Conservation (phyloP, 2,113 vertebrate genomes). For the Proterorhinus semilunaris region DNA sequence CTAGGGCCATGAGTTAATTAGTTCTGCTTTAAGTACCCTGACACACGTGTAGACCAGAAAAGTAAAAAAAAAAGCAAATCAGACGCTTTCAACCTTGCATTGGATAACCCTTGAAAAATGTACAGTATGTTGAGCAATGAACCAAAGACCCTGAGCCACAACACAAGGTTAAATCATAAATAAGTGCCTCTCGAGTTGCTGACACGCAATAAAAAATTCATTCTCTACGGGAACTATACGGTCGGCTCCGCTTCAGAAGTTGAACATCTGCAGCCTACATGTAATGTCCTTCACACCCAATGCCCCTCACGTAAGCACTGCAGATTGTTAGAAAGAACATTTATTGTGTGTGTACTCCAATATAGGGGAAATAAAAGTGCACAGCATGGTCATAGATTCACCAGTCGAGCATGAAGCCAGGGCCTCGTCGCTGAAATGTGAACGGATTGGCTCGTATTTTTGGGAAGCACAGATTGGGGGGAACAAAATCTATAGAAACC, state of each 20-base stretch:
- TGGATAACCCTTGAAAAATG: neutral
- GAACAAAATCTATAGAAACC: conserved; percentile 14
- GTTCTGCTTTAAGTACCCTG: no score
- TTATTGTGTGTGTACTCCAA: conserved; percentile 6
- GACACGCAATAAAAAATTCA: neutral
- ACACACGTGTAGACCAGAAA: neutral
- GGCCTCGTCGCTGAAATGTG: conserved; percentile 30
- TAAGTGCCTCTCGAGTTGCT: neutral
- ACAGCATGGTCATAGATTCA: conserved; percentile 40
- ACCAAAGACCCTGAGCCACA: neutral
- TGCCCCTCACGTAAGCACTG: conserved; percentile 8
- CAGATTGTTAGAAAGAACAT: conserved; percentile 25
- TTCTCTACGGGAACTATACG: neutral
- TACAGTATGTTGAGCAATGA: neutral
- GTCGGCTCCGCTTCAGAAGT: neutral
- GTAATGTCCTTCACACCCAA: neutral
- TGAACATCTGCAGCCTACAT: neutral
- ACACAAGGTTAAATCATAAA: neutral
- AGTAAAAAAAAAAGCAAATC: neutral
- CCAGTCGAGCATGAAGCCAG: conserved; percentile 24
- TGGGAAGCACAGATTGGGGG: conserved; percentile 17
- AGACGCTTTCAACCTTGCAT: neutral
- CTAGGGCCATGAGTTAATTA: no score
- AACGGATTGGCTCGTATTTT: conserved; percentile 22
- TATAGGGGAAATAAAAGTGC: conserved; percentile 24